Base-by-base conservation (phyloP, 2,797 vertebrate genomes). In the Okamejei kenojei region DNA sequence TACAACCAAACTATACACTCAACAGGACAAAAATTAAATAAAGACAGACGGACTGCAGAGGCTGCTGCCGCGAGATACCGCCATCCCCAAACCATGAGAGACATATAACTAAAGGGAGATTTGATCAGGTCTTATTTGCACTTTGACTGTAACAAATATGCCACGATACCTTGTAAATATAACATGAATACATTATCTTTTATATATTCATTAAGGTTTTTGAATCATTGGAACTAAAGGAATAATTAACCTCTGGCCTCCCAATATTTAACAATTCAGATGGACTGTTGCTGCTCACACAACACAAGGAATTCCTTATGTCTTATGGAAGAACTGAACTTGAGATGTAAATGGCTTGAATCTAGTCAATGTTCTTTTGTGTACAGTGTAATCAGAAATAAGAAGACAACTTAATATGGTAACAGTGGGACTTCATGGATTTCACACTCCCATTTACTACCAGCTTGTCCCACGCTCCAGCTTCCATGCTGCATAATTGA, bases 361-460 rank as follows among this genome's bases (percentile, higher is more conserved):
- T 13, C 9, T 2, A 54, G 19, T 86, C 29, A 86, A n/a, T 19
- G 58, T 63, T 86, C 82, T 32, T 86, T 86, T 86, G 58, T 63
- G 38, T 21, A 54, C 17, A 81, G 21, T 81, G 38, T 81, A 81
- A 81, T 81, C 38, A 81, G 79, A 54, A 81, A 81, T 81, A 23
- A 54, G 80, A 54, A 54, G 26, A 63, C 58, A 86, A 86, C 26
- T 13, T 86, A 86, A 63, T 32, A 58, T 86, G 82, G 58, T 63
- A 86, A 86, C 82, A 86, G 74, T 63, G n/a, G 29, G 82, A 86
- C 82, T 86, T 86, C n/a, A 35, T 88, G 15, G 61, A 88, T 88
- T 88, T 88, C 61, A 88, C 84, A 68, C 7, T 35, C 84, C 61
- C 84, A 45, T 88, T 88, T 68, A 88, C 84, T 32, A 68, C 84